Percentiles rank a stretch among this genome's conserved stretches.
phyloP scores from a whole-genome alignment of 2,113 vertebrate species.

The Platanista minor region DNA sequence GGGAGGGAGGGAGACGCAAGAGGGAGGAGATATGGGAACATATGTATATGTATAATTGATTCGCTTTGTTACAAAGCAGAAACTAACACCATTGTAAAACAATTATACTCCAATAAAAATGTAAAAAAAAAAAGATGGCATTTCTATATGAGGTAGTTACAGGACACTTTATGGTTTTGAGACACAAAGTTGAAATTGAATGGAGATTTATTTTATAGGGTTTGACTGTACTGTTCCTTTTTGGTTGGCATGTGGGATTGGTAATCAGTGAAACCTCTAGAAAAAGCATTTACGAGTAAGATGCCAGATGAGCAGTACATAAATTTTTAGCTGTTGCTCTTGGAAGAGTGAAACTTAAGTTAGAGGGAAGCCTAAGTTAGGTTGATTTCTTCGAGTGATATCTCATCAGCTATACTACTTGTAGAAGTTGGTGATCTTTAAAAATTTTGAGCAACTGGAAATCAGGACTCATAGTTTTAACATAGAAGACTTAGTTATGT shows the following conservation, averaged over 20 bases:
- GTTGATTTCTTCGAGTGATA: not conserved
- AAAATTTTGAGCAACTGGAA: not conserved
- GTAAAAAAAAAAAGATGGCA: not conserved
- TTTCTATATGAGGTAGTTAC: constrained; percentile 30
- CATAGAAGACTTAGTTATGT: not conserved
- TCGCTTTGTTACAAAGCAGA: too few species aligned
- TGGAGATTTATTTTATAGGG: not conserved
- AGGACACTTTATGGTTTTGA: constrained; percentile 23
- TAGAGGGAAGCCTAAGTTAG: constrained; percentile 17
- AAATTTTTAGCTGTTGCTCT: constrained; percentile 21
- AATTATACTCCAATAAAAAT: too few species aligned
- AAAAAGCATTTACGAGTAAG: constrained; percentile 21
- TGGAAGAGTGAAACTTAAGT: constrained; percentile 21
- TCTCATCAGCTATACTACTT: not conserved
- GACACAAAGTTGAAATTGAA: constrained; percentile 58
- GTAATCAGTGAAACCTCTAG: constrained; percentile 38
- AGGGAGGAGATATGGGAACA: too few species aligned
- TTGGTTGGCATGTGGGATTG: constrained; percentile 22
- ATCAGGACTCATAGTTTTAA: not conserved
- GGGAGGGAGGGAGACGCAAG: too few species aligned
- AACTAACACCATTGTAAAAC: too few species aligned
- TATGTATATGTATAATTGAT: too few species aligned
- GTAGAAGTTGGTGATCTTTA: not conserved
- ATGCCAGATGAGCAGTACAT: not conserved
- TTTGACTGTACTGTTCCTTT: constrained; percentile 44